Evolutionary conservation across 2,797 vertebrate genomes (phyloP), one percentile per base, ranked within the genome.

Genomic region (Sebastes vulpes): DNA sequence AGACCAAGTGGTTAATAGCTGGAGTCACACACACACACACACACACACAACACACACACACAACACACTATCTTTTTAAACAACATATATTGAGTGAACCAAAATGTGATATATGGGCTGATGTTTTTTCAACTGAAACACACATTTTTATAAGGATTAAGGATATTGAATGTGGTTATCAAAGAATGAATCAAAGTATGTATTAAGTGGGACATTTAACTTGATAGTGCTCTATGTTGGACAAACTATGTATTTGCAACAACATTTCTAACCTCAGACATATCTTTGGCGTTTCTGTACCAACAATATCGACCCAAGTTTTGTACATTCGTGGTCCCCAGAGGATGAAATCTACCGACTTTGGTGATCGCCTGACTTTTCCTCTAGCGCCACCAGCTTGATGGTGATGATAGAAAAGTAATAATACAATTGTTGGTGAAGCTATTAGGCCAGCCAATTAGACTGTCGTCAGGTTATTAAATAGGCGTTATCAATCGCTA

Each of bases 1-100:
- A 82, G 81, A 78, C 48, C 48, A 50, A 83, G 75, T 80, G 82
- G 76, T 85, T 91, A 88, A 87, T 81, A 77, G 66, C 75, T 65
- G 58, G 63, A 80, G 64, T 38, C 68, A 9, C 21, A n/a, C 63
- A 61, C 48, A 6, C 38, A 58, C 12, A 6, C 38, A 16, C 38
- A 42, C 38, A 42, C 38, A 16, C 5, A 42, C 14, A 6, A 42
- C 14, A 11, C 4, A 1, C 32, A 35, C 9, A 35, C 3, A 35
- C 10, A 12, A 35, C 10, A 9, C 12, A 42, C 1, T 6, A 46
- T 46, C 42, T 46, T 18, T 46, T 46, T 52, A 10, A 25, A 9
- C 35, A 46, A 3, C 3, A 46, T 2, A 46, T 46, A 46, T 42
- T 46, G 42, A 48, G 46, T 20, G 26, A 35, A 52, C 20, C 28